These are phyloP conservation scores for Girardia tigrina DNA, from an alignment of 2,888 invertebrate genomes.

Conservation along the genomic window DNA sequence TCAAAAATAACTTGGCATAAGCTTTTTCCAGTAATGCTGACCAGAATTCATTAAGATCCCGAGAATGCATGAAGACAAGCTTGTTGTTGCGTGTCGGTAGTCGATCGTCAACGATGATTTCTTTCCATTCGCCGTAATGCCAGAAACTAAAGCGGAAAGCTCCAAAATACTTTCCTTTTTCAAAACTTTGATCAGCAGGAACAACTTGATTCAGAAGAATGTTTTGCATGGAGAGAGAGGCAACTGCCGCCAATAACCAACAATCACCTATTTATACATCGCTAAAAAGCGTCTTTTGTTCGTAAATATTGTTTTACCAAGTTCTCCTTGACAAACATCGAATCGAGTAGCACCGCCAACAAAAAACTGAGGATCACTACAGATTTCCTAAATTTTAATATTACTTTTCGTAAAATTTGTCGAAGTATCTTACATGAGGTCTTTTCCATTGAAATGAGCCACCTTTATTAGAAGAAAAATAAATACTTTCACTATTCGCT, in stretches of 20 bases:
- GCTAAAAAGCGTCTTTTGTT: conserved; percentile 38
- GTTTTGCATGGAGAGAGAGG: conserved; percentile 70
- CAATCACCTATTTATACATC: too few species aligned
- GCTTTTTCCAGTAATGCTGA: conserved; percentile 55
- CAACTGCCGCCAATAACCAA: conserved; percentile 59
- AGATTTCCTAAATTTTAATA: conserved; percentile 21
- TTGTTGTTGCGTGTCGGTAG: conserved; percentile 51
- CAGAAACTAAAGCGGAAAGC: conserved; percentile 57
- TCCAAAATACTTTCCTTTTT: conserved; percentile 72
- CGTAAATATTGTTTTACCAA: too few species aligned
- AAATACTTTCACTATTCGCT: conserved; percentile 64
- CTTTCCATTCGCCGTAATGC: conserved; percentile 72
- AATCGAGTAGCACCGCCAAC: conserved; percentile 87
- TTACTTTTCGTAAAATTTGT: background rate
- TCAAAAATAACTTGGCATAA: conserved; percentile 52
- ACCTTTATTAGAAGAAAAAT: conserved; percentile 66
- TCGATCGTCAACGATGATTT: conserved; percentile 60
- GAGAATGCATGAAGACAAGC: conserved; percentile 53
- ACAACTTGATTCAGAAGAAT: conserved; percentile 80
- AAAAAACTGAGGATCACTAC: conserved; percentile 61
- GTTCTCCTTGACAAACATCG: conserved; percentile 89
- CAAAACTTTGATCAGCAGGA: conserved; percentile 76
- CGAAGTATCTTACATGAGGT: conserved; percentile 54
- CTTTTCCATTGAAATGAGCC: conserved; percentile 74
- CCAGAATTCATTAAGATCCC: conserved; percentile 54